Base-by-base conservation (phyloP, 1,140 invertebrate genomes). In the Megathymus violae region DNA sequence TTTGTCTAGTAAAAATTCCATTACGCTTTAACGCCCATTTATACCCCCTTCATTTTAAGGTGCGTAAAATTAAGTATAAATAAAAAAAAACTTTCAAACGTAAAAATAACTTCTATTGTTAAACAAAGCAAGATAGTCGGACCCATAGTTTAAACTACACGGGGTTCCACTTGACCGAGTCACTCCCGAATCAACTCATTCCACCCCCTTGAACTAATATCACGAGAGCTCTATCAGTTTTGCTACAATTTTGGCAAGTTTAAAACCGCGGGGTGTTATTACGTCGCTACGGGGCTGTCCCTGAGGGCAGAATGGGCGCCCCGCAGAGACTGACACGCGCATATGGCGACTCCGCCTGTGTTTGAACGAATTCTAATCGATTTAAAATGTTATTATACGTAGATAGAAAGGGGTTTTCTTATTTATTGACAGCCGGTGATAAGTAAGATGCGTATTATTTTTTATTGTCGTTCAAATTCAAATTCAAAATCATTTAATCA, bases 331-430 rank as follows among this genome's bases (percentile, higher is more conserved):
- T 40, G 50, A 52, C 51, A 27, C 51, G 51, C 51, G 51, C 51
- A 54, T 54, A 54, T 54, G 51, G 38, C 46, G 25, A n/a, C 16
- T 3, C 25, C 11, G 46, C 47, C 47, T 50, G 14, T 50, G 27
- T 50, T 50, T 50, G 52, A 56, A 17, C 52, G 38, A 27, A 56
- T 56, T 56, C 38, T 56, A 56, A 56, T 56, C 52, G 52, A 56
- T 56, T 56, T 56, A 56, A 40, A 56, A 56, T 56, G 52, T 44
- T 56, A 56, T 56, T 56, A 56, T 9, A 44, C 27, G 9, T 31
- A 7, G 52, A 56, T 56, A 41, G 14, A 52, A 56, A 56, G 40
- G 40, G 40, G n/a, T 56, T 56, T 56, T 44, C 52, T 43, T 44
- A 22, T 43, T 43, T 43, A 38, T 54, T 54, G 51, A 41, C 51